These are phyloP conservation scores for Varanus komodoensis DNA, from an alignment of 2,113 vertebrate genomes.

Conservation along the genomic window DNA sequence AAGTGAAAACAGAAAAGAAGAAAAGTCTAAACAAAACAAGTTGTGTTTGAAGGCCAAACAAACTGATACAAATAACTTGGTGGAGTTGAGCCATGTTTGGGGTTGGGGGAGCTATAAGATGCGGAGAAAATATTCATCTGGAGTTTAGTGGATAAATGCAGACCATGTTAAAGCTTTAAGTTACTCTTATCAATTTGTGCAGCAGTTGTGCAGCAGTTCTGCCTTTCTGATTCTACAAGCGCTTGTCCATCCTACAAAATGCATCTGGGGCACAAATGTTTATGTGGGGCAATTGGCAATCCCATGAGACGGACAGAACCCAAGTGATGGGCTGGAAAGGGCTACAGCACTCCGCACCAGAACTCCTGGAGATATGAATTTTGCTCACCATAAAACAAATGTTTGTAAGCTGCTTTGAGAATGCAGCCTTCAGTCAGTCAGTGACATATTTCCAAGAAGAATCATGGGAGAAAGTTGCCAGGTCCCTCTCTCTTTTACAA, in stretches of 20 bases:
- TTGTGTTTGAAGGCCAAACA: constrained; percentile 3
- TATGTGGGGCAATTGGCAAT: neutral
- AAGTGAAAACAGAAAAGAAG: neutral
- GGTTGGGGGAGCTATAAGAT: neutral
- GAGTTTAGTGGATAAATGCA: neutral
- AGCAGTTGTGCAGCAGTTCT: neutral
- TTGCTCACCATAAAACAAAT: neutral
- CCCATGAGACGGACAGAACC: neutral
- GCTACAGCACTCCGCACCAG: neutral
- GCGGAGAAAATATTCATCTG: neutral
- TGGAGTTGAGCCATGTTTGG: neutral
- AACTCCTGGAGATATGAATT: neutral
- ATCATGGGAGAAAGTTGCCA: neutral
- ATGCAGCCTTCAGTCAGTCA: neutral
- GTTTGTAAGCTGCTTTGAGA: neutral
- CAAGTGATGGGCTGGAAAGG: neutral
- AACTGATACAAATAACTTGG: neutral
- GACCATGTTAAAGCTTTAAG: neutral
- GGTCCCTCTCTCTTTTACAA: neutral
- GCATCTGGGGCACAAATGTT: neutral
- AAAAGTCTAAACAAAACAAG: constrained; percentile 9
- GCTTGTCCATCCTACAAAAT: neutral
- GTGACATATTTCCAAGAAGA: neutral
- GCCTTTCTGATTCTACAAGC: neutral
- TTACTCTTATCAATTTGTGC: neutral